Evolutionary conservation across 2,113 vertebrate genomes (phyloP).

Genomic region (Clarias magur): DNA sequence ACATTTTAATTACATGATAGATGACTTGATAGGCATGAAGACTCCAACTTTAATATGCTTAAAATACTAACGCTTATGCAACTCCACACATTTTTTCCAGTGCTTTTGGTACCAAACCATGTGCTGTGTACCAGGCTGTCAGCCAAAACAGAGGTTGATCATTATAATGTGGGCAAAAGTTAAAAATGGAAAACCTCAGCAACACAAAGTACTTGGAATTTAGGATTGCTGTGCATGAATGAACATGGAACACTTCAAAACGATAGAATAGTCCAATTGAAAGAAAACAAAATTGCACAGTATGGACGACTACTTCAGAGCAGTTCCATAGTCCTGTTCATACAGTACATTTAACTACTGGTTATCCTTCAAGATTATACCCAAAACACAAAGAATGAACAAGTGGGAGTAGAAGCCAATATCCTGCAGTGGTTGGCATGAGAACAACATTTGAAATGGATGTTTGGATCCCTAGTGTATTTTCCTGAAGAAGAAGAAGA

Average conservation of each 20-base stretch:
- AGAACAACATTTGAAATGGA: conserved; percentile 16
- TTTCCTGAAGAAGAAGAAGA: too few relatives aligned
- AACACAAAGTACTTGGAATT: background rate
- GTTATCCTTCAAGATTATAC: conserved; percentile 2
- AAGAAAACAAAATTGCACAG: background rate
- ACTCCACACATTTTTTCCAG: background rate
- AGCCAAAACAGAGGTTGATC: background rate
- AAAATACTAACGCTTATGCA: background rate
- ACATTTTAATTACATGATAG: background rate
- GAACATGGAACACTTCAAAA: background rate
- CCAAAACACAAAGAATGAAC: background rate
- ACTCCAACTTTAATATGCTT: background rate
- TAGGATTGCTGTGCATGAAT: background rate
- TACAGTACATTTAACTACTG: background rate
- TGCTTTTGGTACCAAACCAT: background rate
- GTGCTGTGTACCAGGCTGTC: background rate
- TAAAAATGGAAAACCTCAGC: background rate
- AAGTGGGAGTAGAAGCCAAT: background rate
- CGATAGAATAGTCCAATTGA: too few relatives aligned
- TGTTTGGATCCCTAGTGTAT: background rate
- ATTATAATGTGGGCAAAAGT: background rate
- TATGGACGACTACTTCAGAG: background rate
- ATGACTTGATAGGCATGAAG: background rate
- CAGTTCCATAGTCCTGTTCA: background rate
- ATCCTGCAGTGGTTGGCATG: background rate